These are phyloP conservation scores for Phataginus tetradactyla DNA, from an alignment of 2,797 vertebrate species.

Conservation along the genomic window DNA sequence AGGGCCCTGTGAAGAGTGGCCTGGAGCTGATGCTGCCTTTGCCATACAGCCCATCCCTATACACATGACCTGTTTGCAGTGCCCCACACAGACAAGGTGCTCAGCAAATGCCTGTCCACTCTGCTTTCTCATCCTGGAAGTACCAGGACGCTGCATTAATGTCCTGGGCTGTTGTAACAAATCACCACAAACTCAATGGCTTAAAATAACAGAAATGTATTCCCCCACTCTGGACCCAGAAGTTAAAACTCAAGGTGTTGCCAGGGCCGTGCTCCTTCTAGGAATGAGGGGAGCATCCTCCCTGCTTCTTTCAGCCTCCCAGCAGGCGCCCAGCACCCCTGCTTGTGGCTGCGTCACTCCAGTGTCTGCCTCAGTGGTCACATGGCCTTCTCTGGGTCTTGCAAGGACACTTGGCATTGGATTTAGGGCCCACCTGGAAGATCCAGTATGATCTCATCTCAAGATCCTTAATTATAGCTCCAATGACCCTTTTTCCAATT, in stretches of 20 bases:
- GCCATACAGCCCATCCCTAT: fast-evolving
- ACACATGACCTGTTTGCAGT: background rate
- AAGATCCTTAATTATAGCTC: background rate
- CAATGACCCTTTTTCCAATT: background rate
- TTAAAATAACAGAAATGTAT: background rate
- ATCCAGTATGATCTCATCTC: background rate
- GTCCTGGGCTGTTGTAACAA: background rate
- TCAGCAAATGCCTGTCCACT: background rate
- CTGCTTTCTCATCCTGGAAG: background rate
- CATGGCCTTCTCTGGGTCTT: background rate
- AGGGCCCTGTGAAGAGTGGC: background rate
- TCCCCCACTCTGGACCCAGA: background rate
- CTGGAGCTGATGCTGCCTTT: background rate
- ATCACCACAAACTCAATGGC: background rate
- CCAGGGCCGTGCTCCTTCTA: background rate
- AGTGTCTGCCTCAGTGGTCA: background rate
- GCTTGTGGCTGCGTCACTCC: background rate
- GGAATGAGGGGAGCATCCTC: background rate
- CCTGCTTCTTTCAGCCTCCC: background rate
- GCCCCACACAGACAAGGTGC: background rate
- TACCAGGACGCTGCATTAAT: background rate
- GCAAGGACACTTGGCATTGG: background rate
- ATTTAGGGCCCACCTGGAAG: background rate
- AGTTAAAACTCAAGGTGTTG: background rate
- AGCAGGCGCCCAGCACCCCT: background rate